These are phyloP conservation scores for Doryteuthis pealeii DNA, from an alignment of 1,140 invertebrate species.

Conservation along the genomic window DNA sequence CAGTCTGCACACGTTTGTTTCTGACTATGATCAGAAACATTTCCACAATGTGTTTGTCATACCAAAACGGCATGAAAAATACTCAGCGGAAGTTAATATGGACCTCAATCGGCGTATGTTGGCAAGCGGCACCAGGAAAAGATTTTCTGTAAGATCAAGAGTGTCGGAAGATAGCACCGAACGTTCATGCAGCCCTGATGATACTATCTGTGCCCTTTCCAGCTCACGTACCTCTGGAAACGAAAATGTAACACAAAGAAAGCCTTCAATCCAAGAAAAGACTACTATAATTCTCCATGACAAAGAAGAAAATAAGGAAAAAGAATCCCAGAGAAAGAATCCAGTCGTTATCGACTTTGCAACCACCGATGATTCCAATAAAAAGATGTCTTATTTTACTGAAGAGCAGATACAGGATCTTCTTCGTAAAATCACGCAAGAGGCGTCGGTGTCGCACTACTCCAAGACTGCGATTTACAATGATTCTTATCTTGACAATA, in stretches of 20 bases:
- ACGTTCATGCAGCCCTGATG: no score
- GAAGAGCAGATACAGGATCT: conserved; percentile 1
- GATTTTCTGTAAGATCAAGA: no score
- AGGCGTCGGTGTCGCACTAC: neutral
- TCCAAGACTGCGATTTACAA: neutral
- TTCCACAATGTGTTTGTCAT: neutral
- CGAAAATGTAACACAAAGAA: neutral
- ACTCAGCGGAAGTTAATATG: neutral
- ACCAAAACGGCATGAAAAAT: neutral
- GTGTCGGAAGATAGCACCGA: no score
- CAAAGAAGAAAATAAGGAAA: neutral
- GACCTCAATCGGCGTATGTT: no score
- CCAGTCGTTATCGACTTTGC: neutral
- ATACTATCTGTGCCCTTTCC: no score
- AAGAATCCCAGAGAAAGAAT: neutral
- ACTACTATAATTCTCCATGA: neutral
- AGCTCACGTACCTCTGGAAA: neutral
- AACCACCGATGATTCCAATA: neutral
- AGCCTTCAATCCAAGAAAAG: neutral
- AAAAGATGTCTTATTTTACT: neutral
- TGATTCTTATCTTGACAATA: neutral
- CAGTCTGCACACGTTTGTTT: neutral
- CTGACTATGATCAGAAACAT: neutral
- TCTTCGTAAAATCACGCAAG: neutral
- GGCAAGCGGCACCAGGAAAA: no score